Evolutionary conservation across 2,888 invertebrate species (phyloP).

Genomic region (Plagiodera versicolora): DNA sequence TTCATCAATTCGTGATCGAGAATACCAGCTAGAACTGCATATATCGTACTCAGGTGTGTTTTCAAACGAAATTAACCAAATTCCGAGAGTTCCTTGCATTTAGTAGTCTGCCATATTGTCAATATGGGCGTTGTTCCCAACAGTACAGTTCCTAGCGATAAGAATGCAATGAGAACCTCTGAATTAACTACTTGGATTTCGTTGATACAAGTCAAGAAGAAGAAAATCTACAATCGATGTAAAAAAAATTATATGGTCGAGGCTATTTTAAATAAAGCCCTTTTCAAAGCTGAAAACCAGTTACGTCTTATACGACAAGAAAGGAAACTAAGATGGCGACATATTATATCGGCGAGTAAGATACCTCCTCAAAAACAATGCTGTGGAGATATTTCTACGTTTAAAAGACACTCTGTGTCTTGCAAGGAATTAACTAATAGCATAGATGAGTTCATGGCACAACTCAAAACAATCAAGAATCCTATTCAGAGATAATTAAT

Average conservation of each 20-base stretch:
- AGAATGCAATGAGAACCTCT: constrained; percentile 54
- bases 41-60: constrained; percentile 41
- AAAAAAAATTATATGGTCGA: constrained; percentile 66
- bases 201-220: constrained; percentile 65
- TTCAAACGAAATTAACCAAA: constrained; percentile 28
- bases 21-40: constrained; percentile 5
- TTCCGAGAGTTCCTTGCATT: constrained; percentile 36
- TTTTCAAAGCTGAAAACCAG: constrained; percentile 63
- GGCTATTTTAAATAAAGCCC: constrained; percentile 65
- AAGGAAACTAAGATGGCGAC: constrained; percentile 62
- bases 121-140: constrained; percentile 39
- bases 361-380: constrained; percentile 21
- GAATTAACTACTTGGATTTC: constrained; percentile 66
- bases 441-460: constrained; percentile 67
- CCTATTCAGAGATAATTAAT: constrained; percentile 52
- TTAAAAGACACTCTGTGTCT: constrained; percentile 38
- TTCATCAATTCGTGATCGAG: constrained; percentile 7
- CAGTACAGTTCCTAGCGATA: constrained; percentile 16
- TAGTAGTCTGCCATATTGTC: constrained; percentile 7
- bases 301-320: constrained; percentile 65
- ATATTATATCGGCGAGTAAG: constrained; percentile 39
- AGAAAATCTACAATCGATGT: constrained; percentile 60
- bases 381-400: constrained; percentile 22
- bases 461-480: constrained; percentile 63
- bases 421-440: constrained; percentile 63